phyloP scores from a whole-genome alignment of 2,113 vertebrate species.

The Nibea albiflora region DNA sequence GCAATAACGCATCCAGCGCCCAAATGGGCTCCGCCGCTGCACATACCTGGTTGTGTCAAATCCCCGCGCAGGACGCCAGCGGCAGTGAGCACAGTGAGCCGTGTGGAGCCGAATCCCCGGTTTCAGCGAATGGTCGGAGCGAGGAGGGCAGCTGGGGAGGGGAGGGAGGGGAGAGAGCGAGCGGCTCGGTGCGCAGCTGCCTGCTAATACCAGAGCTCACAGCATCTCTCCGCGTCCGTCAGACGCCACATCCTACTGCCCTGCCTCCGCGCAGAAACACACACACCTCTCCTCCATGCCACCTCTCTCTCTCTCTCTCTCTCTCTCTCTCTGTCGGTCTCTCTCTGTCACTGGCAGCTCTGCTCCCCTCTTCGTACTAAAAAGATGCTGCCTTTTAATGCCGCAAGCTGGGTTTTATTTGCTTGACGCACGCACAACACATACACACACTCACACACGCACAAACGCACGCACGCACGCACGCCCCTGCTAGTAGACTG shows the following conservation, averaged over 20 bases:
- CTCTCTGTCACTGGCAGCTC: slow-evolving; percentile 29
- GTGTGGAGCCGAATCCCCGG: slow-evolving; percentile 65
- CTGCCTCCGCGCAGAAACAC: slow-evolving; percentile 65
- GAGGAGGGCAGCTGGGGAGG: slow-evolving; percentile 54
- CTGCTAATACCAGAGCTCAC: slow-evolving; percentile 79
- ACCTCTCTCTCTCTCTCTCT: slow-evolving; percentile 39
- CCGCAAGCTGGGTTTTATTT: slow-evolving; percentile 40
- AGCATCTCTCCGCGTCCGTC: slow-evolving; percentile 74
- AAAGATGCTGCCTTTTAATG: slow-evolving; percentile 20
- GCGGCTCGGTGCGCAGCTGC: slow-evolving; percentile 78
- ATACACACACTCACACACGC: neutral
- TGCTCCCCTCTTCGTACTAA: slow-evolving; percentile 23
- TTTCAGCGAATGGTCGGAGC: slow-evolving; percentile 70
- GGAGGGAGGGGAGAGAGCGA: slow-evolving; percentile 56
- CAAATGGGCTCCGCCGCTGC: slow-evolving; percentile 36
- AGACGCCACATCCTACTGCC: slow-evolving; percentile 76
- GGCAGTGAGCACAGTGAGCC: slow-evolving; percentile 56
- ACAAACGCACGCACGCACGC: slow-evolving; percentile 4
- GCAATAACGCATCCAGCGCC: slow-evolving; percentile 54
- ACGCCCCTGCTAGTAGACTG: slow-evolving; percentile 35
- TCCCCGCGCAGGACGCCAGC: slow-evolving; percentile 50
- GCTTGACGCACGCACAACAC: slow-evolving; percentile 60
- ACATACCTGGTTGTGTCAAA: slow-evolving; percentile 76
- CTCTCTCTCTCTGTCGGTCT: slow-evolving; percentile 10
- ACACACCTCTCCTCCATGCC: slow-evolving; percentile 71